A percentile compares a stretch with the other conserved stretches of the same genome.
phyloP scores from a whole-genome alignment of 2,888 invertebrate genomes.

The Caenorhabditis afra region DNA sequence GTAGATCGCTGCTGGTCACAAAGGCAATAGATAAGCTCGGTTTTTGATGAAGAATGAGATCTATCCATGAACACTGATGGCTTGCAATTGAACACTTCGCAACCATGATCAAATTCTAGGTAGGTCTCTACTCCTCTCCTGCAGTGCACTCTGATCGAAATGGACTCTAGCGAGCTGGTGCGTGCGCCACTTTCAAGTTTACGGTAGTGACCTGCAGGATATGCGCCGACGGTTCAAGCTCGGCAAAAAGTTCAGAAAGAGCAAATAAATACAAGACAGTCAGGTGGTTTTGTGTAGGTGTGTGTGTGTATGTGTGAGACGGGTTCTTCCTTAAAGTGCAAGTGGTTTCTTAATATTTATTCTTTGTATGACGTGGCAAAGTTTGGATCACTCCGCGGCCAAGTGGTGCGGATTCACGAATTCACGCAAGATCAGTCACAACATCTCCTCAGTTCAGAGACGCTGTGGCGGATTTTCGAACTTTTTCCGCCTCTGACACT shows the following conservation, averaged over 20 bases:
- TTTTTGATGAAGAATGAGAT: slow-evolving; percentile 2
- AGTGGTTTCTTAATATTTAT: slow-evolving; percentile 38
- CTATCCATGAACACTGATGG: slow-evolving; percentile 16
- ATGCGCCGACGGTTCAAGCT: slow-evolving; percentile 5
- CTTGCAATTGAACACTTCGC: neutral
- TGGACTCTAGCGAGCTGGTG: slow-evolving; percentile 27
- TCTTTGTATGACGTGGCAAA: slow-evolving; percentile 37
- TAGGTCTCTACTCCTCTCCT: too few species aligned
- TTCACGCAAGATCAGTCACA: too few species aligned
- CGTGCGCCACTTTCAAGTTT: slow-evolving; percentile 13
- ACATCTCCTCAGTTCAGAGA: too few species aligned
- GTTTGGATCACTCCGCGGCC: slow-evolving; percentile 21
- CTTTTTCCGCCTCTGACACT: too few species aligned
- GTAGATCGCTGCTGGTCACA: slow-evolving; percentile 16
- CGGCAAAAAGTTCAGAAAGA: slow-evolving; percentile 28
- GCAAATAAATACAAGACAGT: slow-evolving; percentile 46
- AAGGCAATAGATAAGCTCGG: slow-evolving; percentile 29
- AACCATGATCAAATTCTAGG: too few species aligned
- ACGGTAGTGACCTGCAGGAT: slow-evolving; percentile 27
- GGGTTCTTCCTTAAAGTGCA: slow-evolving; percentile 49
- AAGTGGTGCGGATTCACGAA: slow-evolving; percentile 7
- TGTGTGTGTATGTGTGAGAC: slow-evolving; percentile 7
- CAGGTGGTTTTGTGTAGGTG: slow-evolving; percentile 43
- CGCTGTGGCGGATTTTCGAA: too few species aligned
- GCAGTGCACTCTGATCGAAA: slow-evolving; percentile 9